phyloP scores from a whole-genome alignment of 2,797 vertebrate species.

The Phoeniculus purpureus region DNA sequence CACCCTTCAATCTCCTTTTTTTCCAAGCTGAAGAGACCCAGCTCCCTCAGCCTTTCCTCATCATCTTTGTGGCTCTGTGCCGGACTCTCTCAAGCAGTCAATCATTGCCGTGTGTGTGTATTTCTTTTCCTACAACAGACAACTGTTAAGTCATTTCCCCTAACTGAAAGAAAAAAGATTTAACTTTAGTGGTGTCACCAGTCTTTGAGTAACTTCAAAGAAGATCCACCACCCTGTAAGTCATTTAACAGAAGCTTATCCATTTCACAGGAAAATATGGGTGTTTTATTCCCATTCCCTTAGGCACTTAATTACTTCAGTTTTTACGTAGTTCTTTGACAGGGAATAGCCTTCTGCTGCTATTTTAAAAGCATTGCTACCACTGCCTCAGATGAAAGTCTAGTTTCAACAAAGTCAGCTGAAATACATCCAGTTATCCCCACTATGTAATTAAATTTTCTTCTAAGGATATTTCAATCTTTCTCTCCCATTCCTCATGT shows the following conservation, averaged over 20 bases:
- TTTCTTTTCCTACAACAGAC: not conserved
- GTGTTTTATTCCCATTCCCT: not conserved
- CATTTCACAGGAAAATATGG: not conserved
- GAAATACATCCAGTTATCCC: not conserved
- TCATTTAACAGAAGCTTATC: not conserved
- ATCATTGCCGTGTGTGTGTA: not conserved
- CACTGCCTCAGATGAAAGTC: not conserved
- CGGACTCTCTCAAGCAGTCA: not conserved
- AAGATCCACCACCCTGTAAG: not conserved
- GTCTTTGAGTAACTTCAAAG: not conserved
- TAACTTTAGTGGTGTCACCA: not conserved
- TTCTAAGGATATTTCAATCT: not conserved
- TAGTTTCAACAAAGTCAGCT: not conserved
- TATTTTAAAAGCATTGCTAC: not conserved
- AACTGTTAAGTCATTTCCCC: not conserved
- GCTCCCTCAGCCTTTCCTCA: no score
- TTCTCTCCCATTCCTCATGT: not conserved
- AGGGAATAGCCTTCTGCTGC: not conserved
- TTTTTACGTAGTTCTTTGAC: not conserved
- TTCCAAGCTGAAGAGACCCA: no score
- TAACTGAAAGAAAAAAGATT: not conserved
- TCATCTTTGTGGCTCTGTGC: no score
- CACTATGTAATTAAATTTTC: not conserved
- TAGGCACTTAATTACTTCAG: not conserved
- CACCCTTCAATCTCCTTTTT: no score